A percentile compares a stretch with the other conserved stretches of the same genome.
Conservation (phyloP, 2,797 vertebrate species). For the Muscicapa striata region DNA sequence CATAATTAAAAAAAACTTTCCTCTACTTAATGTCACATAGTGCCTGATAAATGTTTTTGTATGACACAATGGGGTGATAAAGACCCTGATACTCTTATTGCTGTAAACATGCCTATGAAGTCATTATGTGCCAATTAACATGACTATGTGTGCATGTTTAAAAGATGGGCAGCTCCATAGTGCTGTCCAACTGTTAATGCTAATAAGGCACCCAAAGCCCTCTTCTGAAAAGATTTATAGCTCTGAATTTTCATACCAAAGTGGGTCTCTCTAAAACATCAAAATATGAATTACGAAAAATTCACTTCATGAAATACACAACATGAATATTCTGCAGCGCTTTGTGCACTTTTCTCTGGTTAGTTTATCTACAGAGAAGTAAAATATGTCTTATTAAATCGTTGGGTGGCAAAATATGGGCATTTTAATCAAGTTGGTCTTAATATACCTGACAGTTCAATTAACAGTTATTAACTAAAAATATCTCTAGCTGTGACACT, state of each 20-base stretch:
- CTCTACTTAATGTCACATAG: neutral
- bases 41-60: neutral
- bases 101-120: neutral
- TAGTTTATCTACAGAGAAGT: neutral
- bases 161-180: neutral
- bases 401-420: neutral
- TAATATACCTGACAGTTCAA: conserved; percentile 24
- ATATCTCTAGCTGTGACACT: neutral
- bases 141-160: neutral
- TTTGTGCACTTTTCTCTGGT: neutral
- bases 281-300: neutral
- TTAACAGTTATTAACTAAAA: conserved; percentile 45
- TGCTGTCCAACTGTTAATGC: neutral
- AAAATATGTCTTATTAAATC: neutral
- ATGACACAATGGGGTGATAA: neutral
- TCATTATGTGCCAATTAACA: neutral
- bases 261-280: neutral
- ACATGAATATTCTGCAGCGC: neutral
- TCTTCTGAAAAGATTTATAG: neutral
- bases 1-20: neutral
- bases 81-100: neutral
- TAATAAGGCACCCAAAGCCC: neutral
- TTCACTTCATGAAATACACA: neutral
- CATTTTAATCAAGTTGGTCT: neutral
- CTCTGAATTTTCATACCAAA: neutral